Evolutionary conservation across 1,140 invertebrate genomes (phyloP).

Genomic region (Laodelphax striatellus): DNA sequence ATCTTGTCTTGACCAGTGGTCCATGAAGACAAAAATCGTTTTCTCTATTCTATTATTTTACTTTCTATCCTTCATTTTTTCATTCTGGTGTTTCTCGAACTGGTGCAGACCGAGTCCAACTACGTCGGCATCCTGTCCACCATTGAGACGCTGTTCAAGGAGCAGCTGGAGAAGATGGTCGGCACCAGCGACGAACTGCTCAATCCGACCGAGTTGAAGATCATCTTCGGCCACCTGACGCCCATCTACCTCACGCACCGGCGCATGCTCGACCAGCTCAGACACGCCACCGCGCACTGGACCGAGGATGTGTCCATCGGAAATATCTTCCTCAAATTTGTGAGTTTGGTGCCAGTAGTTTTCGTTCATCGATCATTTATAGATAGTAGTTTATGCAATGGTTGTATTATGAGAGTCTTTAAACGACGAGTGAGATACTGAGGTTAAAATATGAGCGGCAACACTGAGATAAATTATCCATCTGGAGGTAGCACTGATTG

Average conservation of each 20-base stretch:
- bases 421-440: too few species aligned
- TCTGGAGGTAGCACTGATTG: too few species aligned
- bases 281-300: conserved; percentile 58
- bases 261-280: conserved; percentile 69
- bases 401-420: too few species aligned
- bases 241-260: conserved; percentile 88
- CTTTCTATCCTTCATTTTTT: too few species aligned
- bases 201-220: conserved; percentile 84
- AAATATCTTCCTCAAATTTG: conserved; percentile 72
- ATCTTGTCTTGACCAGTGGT: too few species aligned
- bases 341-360: conserved; percentile 9
- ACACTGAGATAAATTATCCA: too few species aligned
- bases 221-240: conserved; percentile 92
- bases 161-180: conserved; percentile 75
- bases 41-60: too few species aligned
- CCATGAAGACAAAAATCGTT: too few species aligned
- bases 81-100: conserved; percentile 87
- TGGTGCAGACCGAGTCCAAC: conserved; percentile 92
- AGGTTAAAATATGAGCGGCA: too few species aligned
- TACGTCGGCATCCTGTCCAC: conserved; percentile 91
- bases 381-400: too few species aligned
- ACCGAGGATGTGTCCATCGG: conserved; percentile 76
- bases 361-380: too few species aligned
- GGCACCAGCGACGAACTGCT: conserved; percentile 64
- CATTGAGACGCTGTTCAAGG: conserved; percentile 85